These are phyloP conservation scores for Luscinia luscinia DNA, from an alignment of 2,797 vertebrate species.

Conservation along the genomic window DNA sequence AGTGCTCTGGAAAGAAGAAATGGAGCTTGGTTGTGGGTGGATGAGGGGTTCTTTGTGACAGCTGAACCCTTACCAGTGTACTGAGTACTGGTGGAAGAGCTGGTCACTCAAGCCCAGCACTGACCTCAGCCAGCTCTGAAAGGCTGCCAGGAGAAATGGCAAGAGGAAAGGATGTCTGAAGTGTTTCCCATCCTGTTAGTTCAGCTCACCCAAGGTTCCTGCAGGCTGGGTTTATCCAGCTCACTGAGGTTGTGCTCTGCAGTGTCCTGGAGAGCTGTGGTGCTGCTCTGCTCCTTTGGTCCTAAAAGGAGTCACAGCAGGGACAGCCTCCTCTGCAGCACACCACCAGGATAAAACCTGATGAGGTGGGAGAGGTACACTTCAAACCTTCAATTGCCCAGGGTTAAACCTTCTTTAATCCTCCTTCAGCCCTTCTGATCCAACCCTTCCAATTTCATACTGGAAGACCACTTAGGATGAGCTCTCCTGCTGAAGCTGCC, in stretches of 20 bases:
- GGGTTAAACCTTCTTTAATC: not conserved
- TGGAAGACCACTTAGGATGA: not conserved
- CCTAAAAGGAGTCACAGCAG: not conserved
- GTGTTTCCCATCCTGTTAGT: not conserved
- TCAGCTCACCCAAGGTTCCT: not conserved
- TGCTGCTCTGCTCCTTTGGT: not conserved
- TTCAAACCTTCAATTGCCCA: not conserved
- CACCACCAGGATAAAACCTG: not conserved
- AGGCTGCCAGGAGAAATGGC: not conserved
- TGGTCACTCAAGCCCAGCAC: not conserved
- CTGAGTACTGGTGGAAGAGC: not conserved
- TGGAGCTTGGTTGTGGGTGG: not conserved
- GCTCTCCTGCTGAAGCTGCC: not conserved
- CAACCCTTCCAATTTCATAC: not conserved
- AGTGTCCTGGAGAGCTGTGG: fast-evolving
- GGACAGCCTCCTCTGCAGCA: not conserved
- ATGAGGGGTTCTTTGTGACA: not conserved
- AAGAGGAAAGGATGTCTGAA: not conserved
- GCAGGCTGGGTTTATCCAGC: not conserved
- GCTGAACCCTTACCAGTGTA: not conserved
- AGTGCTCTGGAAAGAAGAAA: not conserved
- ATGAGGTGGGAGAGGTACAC: not conserved
- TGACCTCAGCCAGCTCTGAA: not conserved
- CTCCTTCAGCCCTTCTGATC: not conserved
- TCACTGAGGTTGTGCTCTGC: not conserved